A percentile compares a stretch with the other conserved stretches of the same genome.
Evolutionary conservation across 1,140 invertebrate species (phyloP).

Genomic region (Brachionus asplanchnoidis): DNA sequence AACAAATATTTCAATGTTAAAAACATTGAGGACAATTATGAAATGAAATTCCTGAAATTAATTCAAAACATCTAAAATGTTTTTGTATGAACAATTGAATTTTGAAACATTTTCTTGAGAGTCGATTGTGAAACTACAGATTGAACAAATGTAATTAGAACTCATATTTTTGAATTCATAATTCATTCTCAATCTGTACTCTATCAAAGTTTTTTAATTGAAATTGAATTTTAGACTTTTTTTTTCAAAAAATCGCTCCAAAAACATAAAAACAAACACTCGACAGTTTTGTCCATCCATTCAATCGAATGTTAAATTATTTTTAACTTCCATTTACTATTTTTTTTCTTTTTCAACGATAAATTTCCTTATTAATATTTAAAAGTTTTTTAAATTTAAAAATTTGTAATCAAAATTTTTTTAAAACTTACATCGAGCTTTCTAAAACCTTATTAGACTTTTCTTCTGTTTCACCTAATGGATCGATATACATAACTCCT

Average conservation of each 20-base stretch:
- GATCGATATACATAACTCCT: background rate
- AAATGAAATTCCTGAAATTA: no score
- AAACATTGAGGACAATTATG: no score
- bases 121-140: no score
- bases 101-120: no score
- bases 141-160: no score
- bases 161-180: background rate
- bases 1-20: no score
- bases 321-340: background rate
- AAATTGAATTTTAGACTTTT: background rate
- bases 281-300: background rate
- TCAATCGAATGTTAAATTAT: background rate
- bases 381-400: background rate
- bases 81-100: no score
- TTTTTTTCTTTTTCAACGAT: background rate
- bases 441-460: background rate
- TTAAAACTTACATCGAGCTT: background rate
- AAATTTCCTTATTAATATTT: background rate
- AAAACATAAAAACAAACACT: background rate
- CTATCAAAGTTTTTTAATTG: background rate
- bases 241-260: background rate
- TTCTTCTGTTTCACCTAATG: background rate
- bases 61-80: no score
- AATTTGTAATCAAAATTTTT: background rate
- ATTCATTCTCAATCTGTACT: background rate